A percentile compares a stretch with the other conserved stretches of the same genome.
phyloP scores from a whole-genome alignment of 1,140 invertebrate genomes.

The Mamestra configurata region DNA sequence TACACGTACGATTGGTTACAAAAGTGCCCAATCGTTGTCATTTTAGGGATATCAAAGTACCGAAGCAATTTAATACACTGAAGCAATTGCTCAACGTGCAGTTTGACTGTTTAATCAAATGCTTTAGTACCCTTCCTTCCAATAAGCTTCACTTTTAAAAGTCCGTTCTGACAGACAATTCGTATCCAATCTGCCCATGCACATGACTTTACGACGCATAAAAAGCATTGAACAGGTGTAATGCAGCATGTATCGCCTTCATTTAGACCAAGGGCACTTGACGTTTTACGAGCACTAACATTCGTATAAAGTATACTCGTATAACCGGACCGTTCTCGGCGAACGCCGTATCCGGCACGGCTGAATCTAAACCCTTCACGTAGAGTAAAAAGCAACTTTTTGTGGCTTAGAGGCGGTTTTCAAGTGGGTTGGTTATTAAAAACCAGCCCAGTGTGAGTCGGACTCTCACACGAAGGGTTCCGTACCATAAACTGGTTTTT shows the following conservation, averaged over 20 bases:
- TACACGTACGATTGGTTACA: too few relatives aligned
- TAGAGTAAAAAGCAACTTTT: constrained; percentile 54
- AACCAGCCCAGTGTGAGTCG: too few relatives aligned
- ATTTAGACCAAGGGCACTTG: constrained; percentile 45
- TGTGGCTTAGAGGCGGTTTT: constrained; percentile 40
- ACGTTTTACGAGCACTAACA: constrained; percentile 54
- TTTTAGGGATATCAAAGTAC: too few relatives aligned
- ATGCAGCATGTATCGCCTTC: constrained; percentile 40
- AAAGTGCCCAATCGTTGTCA: too few relatives aligned
- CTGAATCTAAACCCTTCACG: not conserved
- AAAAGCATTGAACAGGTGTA: constrained; percentile 47
- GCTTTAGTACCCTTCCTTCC: not conserved
- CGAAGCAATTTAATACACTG: too few relatives aligned
- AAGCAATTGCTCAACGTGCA: too few relatives aligned
- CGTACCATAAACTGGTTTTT: too few relatives aligned
- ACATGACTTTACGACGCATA: constrained; percentile 31
- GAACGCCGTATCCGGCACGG: not conserved
- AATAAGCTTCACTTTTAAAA: not conserved
- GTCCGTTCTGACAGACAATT: not conserved
- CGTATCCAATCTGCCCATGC: constrained; percentile 24
- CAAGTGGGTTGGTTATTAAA: not conserved
- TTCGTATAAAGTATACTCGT: constrained; percentile 47
- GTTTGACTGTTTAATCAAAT: not conserved
- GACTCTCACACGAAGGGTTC: too few relatives aligned
- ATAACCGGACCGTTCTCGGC: constrained; percentile 51